Base-by-base conservation (phyloP, 1,140 invertebrate species). In the Diplogasteroides magnus region DNA sequence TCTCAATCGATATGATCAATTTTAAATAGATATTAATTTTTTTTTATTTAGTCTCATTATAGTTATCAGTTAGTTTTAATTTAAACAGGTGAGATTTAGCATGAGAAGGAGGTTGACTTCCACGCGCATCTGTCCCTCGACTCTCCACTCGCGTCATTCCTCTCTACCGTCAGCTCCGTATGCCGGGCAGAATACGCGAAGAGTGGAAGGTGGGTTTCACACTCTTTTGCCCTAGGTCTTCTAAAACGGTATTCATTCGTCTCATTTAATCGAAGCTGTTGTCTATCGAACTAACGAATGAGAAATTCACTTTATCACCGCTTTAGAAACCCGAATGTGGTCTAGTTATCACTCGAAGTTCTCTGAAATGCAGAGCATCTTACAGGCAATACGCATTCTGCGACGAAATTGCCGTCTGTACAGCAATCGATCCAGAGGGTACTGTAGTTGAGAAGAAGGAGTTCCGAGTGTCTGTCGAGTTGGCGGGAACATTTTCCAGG, bases 381-480 rank as follows among this genome's bases (percentile, higher is more conserved):
- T 68, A 68, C 3, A 62, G 77, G 2, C 79, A 83, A 62, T 81
- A 68, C 61, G 73, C 77, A 2, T 81, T 77, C 64, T 81, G 79
- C 32, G 79, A 81, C 59, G 77, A 81, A 66, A 79, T 81, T 25
- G 77, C 78, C 58, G 69, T 81, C 1, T 75, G 73, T 14, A 69
- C 73, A 2, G 79, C 80, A 15, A 79, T 81, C 13, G 73, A 75
- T 55, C 74, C 74, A n/a, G 77, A 74, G 23, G 58, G 63, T 31
- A 66, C 81, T 13, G 76, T 83, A 26, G 31, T 59, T 2, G 75
- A 82, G 25, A 55, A 59, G 19, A 73, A 75, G 57, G 62, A 74
- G 23, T 55, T 82, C 2, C 55, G 77, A 26, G 79, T 69, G n/a
- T 62, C 62, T 26, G 79, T 81, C 0, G 79, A 81, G 59, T 61